Percentiles rank a stretch among this genome's conserved stretches.
These are phyloP conservation scores for Tauraco erythrolophus DNA, from an alignment of 2,113 vertebrate genomes.

Conservation along the genomic window DNA sequence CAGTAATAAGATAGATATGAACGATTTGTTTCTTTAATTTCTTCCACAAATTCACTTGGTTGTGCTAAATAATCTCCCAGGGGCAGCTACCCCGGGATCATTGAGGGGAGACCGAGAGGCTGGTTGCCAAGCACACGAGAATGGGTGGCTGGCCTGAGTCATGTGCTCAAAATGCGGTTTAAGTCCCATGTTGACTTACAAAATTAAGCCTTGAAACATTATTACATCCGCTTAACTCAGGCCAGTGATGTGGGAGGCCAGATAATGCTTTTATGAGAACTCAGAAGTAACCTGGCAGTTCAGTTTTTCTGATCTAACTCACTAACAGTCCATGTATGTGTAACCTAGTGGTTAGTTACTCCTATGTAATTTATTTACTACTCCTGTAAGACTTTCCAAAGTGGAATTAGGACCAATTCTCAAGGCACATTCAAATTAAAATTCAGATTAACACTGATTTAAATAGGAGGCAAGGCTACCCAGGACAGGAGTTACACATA, in stretches of 20 bases:
- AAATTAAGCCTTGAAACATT: not conserved
- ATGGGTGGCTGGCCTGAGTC: not conserved
- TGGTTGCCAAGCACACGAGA: not conserved
- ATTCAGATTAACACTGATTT: not conserved
- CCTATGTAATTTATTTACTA: fast-evolving
- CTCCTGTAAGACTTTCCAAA: not conserved
- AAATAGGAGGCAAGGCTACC: not conserved
- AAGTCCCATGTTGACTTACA: fast-evolving
- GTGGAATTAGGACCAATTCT: not conserved
- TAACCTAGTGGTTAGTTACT: not conserved
- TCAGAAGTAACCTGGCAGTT: not conserved
- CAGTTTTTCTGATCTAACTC: not conserved
- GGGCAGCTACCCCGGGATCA: fast-evolving
- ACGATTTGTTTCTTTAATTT: fast-evolving
- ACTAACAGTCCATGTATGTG: fast-evolving
- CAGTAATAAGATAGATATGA: fast-evolving
- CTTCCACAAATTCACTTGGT: not conserved
- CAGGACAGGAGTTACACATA: not conserved
- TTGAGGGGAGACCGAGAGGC: not conserved
- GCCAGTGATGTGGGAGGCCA: not conserved
- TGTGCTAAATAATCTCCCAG: not conserved
- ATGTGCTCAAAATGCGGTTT: fast-evolving
- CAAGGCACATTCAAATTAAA: not conserved
- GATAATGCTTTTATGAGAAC: fast-evolving
- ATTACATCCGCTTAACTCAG: fast-evolving